Evolutionary conservation across 2,113 vertebrate species (phyloP).

Genomic region (Alligator sinensis): DNA sequence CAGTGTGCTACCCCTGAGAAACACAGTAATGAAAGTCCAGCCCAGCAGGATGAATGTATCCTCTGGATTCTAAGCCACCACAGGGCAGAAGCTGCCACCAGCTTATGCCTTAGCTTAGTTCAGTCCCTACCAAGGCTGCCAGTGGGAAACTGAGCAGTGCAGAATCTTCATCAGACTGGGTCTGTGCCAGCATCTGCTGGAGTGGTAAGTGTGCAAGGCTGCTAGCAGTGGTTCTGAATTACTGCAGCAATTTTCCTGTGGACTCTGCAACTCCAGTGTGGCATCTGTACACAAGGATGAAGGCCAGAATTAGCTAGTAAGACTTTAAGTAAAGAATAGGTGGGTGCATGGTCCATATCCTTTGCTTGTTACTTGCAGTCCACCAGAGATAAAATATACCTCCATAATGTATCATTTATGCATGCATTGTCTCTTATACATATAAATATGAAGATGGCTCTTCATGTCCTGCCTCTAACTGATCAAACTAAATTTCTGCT

Average conservation of each 20-base stretch:
- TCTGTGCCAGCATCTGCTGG: neutral
- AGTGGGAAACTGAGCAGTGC: accelerated
- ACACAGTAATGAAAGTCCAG: neutral
- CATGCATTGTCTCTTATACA: neutral
- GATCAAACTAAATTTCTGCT: neutral
- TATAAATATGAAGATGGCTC: neutral
- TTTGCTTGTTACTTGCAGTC: neutral
- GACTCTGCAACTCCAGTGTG: neutral
- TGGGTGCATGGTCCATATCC: neutral
- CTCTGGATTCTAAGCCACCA: neutral
- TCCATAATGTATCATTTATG: neutral
- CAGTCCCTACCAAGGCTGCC: neutral
- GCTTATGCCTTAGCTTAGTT: accelerated
- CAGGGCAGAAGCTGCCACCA: neutral
- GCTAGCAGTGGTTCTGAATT: neutral
- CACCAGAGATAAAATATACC: neutral
- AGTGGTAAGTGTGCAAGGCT: neutral
- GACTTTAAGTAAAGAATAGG: neutral
- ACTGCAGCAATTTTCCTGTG: constrained; percentile 44
- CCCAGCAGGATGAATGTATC: accelerated
- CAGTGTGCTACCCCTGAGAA: neutral
- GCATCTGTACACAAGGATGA: neutral
- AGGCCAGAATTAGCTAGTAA: constrained; percentile 34
- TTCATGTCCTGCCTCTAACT: neutral
- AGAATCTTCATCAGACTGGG: neutral